Base-by-base conservation (phyloP, 2,888 invertebrate genomes). In the Yponomeuta cagnagella region DNA sequence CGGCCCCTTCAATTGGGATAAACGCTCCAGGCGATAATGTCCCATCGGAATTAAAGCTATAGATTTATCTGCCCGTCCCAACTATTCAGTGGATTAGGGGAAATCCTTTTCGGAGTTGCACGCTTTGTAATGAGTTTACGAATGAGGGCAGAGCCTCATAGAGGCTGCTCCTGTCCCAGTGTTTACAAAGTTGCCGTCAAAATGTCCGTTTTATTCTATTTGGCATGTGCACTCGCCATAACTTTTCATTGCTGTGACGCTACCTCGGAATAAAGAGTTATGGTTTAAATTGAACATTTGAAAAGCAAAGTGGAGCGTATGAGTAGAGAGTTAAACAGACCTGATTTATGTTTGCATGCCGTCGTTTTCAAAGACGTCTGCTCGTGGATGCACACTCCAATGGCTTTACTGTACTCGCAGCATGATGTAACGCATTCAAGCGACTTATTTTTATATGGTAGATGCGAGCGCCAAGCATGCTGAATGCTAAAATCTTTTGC, bases 361-460 rank as follows among this genome's bases (percentile, higher is more conserved):
- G 79, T 79, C 81, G 83, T 83, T 87, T 85, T 82, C 75, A 82
- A 84, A 85, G 84, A 83, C 80, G 77, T 84, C 37, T 67, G n/a
- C 15, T 43, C 81, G 76, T 79, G 81, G 80, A 79, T 81, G 80
- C 79, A 85, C 87, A 89, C 87, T 82, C 79, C 83, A 84, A 77
- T 78, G 83, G 68, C 71, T 30, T 52, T 63, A 75, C 73, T 72
- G 72, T 75, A 75, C 76, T 81, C 84, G 15, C 85, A 85, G 85
- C 81, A 80, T 88, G 82, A 86, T 87, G 90, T 90, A 90, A 89
- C 84, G 84, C 64, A 65, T 83, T 79, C 85, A 88, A 87, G 88
- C 89, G 77, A 90, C 85, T 86, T 89, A 76, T 77, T 63, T 58
- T 30, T 68, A 52, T 43, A 10, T 67, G 37, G 43, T 33, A 65